A percentile compares a stretch with the other conserved stretches of the same genome.
These are phyloP conservation scores for Elephantulus edwardii DNA, from an alignment of 2,113 vertebrate species.

Conservation along the genomic window DNA sequence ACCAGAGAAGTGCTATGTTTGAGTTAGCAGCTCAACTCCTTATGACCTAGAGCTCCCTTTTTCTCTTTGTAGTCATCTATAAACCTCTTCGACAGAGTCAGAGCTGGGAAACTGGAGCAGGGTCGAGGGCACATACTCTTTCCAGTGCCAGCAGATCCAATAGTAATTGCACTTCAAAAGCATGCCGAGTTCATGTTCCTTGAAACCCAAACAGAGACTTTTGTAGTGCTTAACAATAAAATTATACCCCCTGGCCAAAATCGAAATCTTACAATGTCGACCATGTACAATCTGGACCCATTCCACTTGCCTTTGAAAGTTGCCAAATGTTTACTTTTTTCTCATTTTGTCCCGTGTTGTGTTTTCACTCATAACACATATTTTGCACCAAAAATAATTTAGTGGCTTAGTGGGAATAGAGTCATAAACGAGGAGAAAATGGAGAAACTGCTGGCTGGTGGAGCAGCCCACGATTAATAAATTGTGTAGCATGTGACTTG, in stretches of 20 bases:
- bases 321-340: constrained; percentile 76
- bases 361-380: constrained; percentile 78
- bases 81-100: constrained; percentile 59
- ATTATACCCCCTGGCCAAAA: constrained; percentile 62
- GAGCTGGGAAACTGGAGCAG: constrained; percentile 57
- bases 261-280: constrained; percentile 49
- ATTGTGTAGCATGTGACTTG: constrained; percentile 80
- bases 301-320: constrained; percentile 74
- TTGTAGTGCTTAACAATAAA: constrained; percentile 73
- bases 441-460: constrained; percentile 79
- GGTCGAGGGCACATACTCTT: constrained; percentile 48
- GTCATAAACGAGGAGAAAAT: constrained; percentile 81
- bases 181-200: constrained; percentile 56
- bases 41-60: too few relatives aligned
- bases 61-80: constrained; percentile 40
- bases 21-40: too few relatives aligned
- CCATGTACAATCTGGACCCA: constrained; percentile 57
- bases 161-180: constrained; percentile 70
- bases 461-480: constrained; percentile 81
- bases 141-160: constrained; percentile 34
- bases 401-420: constrained; percentile 78
- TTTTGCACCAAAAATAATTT: constrained; percentile 82
- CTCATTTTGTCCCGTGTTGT: constrained; percentile 73
- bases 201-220: constrained; percentile 53
- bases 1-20: too few relatives aligned